Base-by-base conservation (phyloP, 1,140 invertebrate species). In the Sminthurides bifidus region DNA sequence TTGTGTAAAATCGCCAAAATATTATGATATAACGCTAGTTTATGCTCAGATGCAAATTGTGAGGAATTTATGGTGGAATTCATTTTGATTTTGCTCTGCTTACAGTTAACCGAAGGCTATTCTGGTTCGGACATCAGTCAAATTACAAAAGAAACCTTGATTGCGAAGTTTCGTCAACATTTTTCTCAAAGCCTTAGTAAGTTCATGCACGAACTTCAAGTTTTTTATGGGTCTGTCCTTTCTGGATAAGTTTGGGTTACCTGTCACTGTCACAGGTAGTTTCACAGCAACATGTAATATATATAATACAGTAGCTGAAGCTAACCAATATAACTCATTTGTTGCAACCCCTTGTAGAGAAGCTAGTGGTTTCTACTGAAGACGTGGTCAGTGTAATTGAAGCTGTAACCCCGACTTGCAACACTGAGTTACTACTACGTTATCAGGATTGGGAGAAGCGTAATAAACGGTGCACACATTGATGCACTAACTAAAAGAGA, bases 121-220 rank as follows among this genome's bases (percentile, higher is more conserved):
- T 87, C 87, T 5, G 87, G 88, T 5, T 85, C 86, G 19, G 91
- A 96, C 68, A 80, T 95, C n/a, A 83, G 82, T 63, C 69, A 87
- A 59, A 77, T 90, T 10, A 91, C 87, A 66, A 93, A 92, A 74
- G 89, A 95, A 76, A 81, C 85, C 1, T 79, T 75, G n/a, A 43
- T 63, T 10, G 35, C 52, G 74, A 68, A 69, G 53, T 72, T 70
- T 37, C 67, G 78, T 3, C 65, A 76, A 52, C 73, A 76, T 63
- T 69, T 77, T 53, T 75, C 76, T 62, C 65, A 70, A 53, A 68
- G 70, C 29, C 63, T 78, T 29, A 75, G 77, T 67, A 71, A 73
- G 52, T 67, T 70, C 33, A 61, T n/a, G 35, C 2, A 40, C 26
- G 21, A 30, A 17, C 14, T 19, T 4, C 27, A n/a, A 19, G 8